Base-by-base conservation (phyloP, 1,140 invertebrate species). In the Caenorhabditis tropicalis region DNA sequence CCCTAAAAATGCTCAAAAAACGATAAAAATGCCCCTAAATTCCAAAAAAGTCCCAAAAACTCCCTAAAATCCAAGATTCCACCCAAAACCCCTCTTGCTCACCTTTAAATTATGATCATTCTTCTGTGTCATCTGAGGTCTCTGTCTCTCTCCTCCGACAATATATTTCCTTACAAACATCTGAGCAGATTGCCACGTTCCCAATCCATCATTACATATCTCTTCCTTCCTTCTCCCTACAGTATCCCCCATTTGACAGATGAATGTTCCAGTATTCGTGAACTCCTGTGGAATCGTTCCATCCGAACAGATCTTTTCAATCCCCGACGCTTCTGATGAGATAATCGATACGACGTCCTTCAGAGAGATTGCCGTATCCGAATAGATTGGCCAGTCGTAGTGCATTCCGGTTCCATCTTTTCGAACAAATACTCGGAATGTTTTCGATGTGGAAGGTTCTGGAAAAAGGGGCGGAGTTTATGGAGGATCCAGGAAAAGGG, bases 181-280 rank as follows among this genome's bases (percentile, higher is more conserved):
- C 16, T 65, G 60, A 19, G 82, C 46, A 19, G 27, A 29, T n/a
- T 60, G 43, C 82, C 82, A 82, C 2, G 58, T 31, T 0, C 82
- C 82, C 1, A 82, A 29, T 70, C 82, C 82, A 74, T 82, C 82
- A 36, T 65, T n/a, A 39, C 56, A 46, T 9, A 82, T 70, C 36
- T 70, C 82, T 10, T 43, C 39, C 33, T 60, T 65, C 12, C 49
- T 19, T 4, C 10, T 16, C 21, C 43, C 27, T 70, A n/a, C n/a
- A n/a, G n/a, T n/a, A n/a, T n/a, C 58, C 29, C 27, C 39, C 12
- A 82, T 1, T 24, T 70, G 36, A n/a, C 70, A 46, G 1, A 82
- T 51, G 39, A 82, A 82, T 4, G 82, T 82, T 3, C 82, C 82
- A 27, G 58, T 82, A 33, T 60, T 51, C n/a, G 82, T 82, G 46